Evolutionary conservation across 1,140 invertebrate genomes (phyloP), one percentile per base, ranked within the genome.

Genomic region (Diuraphis noxia): DNA sequence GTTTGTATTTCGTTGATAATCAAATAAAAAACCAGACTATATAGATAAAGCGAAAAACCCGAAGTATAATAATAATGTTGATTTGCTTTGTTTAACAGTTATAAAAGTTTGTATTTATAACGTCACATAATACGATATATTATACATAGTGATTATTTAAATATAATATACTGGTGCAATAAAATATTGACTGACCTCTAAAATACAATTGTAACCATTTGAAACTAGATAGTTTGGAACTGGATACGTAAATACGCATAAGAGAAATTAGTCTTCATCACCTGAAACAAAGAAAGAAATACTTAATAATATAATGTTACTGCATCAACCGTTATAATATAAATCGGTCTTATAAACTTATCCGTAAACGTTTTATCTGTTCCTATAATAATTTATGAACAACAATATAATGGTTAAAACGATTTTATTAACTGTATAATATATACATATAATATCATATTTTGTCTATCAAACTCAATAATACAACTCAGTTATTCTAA

Each of bases 251-350:
- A 38, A 52, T 38, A 38, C 46, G 1, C 21, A 19, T 36, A 17
- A 52, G 34, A 52, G 34, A 52, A 86, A 86, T 86, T 49, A 13
- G 21, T 36, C 82, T 85, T 85, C 41, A 86, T 86, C 85, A 52
- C 85, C 85, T 86, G 23, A 52, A 86, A 86, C 85, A 52, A 52
- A 82, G 13, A 82, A 82, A 52, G 19, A 36, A 25, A 86, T 86
- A 36, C 19, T 43, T 43, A 43, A 43, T 49, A 86, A 36, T 49
- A 86, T 23, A 36, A 46, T 43, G 17, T 84, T 84, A 41, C n/a
- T 46, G 19, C 5, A 30, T n/a, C 13, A 21, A 43, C 30, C 30
- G 10, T 81, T 21, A 81, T 38, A 9, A 36, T 38, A 36, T 36
- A 21, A 38, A 34, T 79, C 34, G 21, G 56, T 72, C 13, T n/a